These are phyloP conservation scores for Tragelaphus oryx DNA, from an alignment of 2,797 vertebrate genomes.

Conservation along the genomic window DNA sequence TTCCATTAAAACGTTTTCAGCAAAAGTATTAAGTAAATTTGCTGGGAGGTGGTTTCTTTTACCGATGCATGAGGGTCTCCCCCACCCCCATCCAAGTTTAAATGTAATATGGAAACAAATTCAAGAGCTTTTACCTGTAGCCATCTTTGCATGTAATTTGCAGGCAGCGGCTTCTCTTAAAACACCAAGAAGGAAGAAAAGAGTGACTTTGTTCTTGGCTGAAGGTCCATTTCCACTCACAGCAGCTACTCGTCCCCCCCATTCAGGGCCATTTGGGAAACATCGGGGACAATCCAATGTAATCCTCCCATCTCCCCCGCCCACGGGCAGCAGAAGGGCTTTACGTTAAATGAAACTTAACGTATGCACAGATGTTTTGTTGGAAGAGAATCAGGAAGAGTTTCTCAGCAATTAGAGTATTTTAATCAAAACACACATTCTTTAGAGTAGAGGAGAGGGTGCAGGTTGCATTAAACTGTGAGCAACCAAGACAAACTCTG, in stretches of 20 bases:
- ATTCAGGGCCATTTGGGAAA: background rate
- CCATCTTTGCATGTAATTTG: background rate
- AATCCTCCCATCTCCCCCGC: background rate
- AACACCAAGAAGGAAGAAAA: background rate
- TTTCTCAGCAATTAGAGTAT: slow-evolving; percentile 18
- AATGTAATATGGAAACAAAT: background rate
- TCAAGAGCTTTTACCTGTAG: background rate
- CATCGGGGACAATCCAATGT: background rate
- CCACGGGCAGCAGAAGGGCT: slow-evolving; percentile 9
- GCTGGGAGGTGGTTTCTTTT: background rate
- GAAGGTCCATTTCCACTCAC: background rate
- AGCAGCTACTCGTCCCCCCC: background rate
- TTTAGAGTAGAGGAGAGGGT: background rate
- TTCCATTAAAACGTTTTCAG: background rate
- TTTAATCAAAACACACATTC: slow-evolving; percentile 4
- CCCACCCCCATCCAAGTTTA: background rate
- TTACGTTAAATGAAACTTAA: background rate
- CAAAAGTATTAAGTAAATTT: background rate
- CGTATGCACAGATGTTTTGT: background rate
- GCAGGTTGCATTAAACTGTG: background rate
- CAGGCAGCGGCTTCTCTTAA: background rate
- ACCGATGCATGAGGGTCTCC: background rate
- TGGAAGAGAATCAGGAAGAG: background rate
- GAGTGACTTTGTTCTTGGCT: background rate
- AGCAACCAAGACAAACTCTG: background rate